phyloP scores from a whole-genome alignment of 1,140 invertebrate species.

The Lasioglossum albipes region DNA sequence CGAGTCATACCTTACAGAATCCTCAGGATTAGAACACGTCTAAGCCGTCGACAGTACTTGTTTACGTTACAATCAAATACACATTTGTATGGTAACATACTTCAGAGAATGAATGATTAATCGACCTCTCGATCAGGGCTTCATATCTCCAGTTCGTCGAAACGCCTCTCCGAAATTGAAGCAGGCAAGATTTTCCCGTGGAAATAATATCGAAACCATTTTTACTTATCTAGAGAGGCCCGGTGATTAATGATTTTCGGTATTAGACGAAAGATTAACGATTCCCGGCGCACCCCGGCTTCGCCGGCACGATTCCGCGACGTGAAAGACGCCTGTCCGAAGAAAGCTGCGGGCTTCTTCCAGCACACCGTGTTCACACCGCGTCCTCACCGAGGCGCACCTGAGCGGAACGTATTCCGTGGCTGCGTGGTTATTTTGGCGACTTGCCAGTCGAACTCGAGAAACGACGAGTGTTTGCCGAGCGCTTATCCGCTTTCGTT shows the following conservation, averaged over 20 bases:
- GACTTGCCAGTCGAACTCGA: slow-evolving; percentile 24
- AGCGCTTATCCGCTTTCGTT: slow-evolving; percentile 34
- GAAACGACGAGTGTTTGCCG: slow-evolving; percentile 39
- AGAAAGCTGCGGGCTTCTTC: not conserved
- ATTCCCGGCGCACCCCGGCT: not conserved
- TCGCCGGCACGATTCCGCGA: not conserved
- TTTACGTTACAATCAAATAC: too few species aligned
- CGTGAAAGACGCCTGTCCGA: not conserved
- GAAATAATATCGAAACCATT: not conserved
- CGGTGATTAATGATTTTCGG: not conserved
- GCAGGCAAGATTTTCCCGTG: not conserved
- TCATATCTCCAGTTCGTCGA: not conserved
- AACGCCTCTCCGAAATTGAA: not conserved
- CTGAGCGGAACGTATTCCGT: slow-evolving; percentile 26
- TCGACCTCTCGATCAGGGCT: slow-evolving; percentile 6
- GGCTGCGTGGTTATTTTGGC: slow-evolving; percentile 32
- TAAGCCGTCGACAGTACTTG: too few species aligned
- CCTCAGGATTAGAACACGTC: too few species aligned
- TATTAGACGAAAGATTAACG: not conserved
- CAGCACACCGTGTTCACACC: not conserved
- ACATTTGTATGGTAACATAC: too few species aligned
- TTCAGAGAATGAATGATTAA: not conserved
- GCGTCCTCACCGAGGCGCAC: not conserved
- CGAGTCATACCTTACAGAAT: too few species aligned
- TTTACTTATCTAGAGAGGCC: not conserved